These are phyloP conservation scores for Myioborus melanocephalus DNA, from an alignment of 2,797 vertebrate species.

Conservation along the genomic window DNA sequence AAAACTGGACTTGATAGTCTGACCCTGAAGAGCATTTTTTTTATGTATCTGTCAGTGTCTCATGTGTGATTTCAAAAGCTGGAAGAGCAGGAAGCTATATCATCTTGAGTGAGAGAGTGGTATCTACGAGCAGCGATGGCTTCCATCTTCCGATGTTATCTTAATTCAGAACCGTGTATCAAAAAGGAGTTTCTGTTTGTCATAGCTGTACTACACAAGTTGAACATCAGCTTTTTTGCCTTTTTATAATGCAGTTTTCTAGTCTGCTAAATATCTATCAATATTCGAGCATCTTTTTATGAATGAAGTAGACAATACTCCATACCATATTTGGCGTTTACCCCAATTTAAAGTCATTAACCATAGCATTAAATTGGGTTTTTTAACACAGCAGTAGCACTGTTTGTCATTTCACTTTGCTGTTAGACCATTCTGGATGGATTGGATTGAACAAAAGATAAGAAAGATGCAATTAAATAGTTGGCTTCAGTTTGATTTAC, in stretches of 20 bases:
- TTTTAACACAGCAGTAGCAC: neutral
- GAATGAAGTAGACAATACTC: neutral
- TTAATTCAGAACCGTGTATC: neutral
- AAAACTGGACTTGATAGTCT: neutral
- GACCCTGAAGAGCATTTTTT: neutral
- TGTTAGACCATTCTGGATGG: neutral
- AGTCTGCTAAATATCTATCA: neutral
- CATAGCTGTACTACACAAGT: neutral
- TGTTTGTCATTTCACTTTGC: neutral
- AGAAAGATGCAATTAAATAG: neutral
- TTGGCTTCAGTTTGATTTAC: neutral
- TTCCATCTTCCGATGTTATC: neutral
- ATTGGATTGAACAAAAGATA: neutral
- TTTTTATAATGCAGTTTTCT: neutral
- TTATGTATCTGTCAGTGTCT: neutral
- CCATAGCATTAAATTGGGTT: rapidly evolving
- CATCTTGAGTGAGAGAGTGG: neutral
- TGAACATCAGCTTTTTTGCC: neutral
- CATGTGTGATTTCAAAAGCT: neutral
- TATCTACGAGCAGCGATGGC: neutral
- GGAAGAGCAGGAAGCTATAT: neutral
- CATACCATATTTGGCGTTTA: neutral
- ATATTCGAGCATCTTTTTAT: neutral
- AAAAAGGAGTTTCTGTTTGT: neutral
- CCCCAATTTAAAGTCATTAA: neutral